A percentile compares a stretch with the other conserved stretches of the same genome.
Evolutionary conservation across 23 tunicate species (phyloP).

Genomic region (Trididemnum miniatum): DNA sequence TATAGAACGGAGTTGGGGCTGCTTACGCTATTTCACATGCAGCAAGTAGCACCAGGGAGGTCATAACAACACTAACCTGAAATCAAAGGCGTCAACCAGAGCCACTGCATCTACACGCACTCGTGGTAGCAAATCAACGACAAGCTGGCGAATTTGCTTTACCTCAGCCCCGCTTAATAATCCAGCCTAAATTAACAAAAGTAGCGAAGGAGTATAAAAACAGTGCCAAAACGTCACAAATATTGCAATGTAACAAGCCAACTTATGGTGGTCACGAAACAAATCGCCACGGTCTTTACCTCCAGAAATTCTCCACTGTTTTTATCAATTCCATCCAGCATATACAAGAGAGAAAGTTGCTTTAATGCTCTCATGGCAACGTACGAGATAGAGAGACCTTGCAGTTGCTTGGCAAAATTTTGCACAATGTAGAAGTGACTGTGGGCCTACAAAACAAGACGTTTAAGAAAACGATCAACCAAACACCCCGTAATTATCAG

Average conservation of each 20-base stretch:
- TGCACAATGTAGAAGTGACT: slow-evolving; percentile 68
- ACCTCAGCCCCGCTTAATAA: slow-evolving; percentile 54
- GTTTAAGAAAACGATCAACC: too few relatives aligned
- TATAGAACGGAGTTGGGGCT: too few relatives aligned
- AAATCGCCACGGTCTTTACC: too few relatives aligned
- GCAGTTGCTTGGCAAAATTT: slow-evolving; percentile 47
- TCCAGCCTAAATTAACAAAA: neutral
- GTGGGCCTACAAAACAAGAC: slow-evolving; percentile 62
- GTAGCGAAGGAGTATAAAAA: neutral
- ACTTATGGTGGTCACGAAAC: too few relatives aligned
- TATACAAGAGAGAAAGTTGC: slow-evolving; percentile 64
- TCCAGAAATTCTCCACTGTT: slow-evolving; percentile 92
- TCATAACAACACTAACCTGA: too few relatives aligned
- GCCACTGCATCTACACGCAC: slow-evolving; percentile 79
- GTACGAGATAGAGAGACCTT: slow-evolving; percentile 25
- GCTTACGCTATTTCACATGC: too few relatives aligned
- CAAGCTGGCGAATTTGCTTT: slow-evolving; percentile 57
- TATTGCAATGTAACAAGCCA: too few relatives aligned
- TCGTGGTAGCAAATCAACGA: slow-evolving; percentile 67
- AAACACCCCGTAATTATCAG: too few relatives aligned
- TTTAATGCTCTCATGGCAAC: slow-evolving; percentile 33
- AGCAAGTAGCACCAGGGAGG: too few relatives aligned
- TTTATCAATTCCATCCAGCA: slow-evolving; percentile 73
- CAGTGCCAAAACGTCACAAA: neutral
- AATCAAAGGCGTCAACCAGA: slow-evolving; percentile 82